phyloP scores from a whole-genome alignment of 2,888 invertebrate genomes.

The Thumatha senex region DNA sequence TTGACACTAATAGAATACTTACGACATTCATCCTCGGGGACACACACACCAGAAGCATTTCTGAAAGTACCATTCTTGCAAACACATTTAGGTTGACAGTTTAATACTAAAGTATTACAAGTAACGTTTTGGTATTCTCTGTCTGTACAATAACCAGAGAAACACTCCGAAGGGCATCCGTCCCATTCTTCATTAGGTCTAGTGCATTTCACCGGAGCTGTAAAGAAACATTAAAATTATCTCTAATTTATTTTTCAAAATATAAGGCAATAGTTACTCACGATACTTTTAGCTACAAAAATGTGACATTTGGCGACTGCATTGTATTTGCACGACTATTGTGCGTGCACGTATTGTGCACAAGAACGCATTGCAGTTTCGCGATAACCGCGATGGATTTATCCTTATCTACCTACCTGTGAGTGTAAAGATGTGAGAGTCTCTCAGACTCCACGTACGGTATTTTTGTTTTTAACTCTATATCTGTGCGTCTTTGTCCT shows the following conservation, averaged over 20 bases:
- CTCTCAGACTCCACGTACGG: too few relatives aligned
- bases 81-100: constrained; percentile 48
- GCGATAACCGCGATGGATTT: too few relatives aligned
- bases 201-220: constrained; percentile 48
- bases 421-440: too few relatives aligned
- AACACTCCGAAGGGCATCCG: constrained; percentile 42
- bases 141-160: constrained; percentile 42
- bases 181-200: constrained; percentile 44
- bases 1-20: constrained; percentile 5
- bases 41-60: constrained; percentile 39
- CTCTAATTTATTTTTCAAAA: not conserved
- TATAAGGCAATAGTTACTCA: too few relatives aligned
- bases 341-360: too few relatives aligned
- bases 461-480: too few relatives aligned
- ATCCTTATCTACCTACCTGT: too few relatives aligned
- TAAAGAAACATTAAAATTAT: not conserved
- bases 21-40: constrained; percentile 40
- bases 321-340: too few relatives aligned
- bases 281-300: too few relatives aligned
- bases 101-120: constrained; percentile 44
- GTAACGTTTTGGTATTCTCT: constrained; percentile 23
- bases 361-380: too few relatives aligned
- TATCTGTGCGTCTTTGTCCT: too few relatives aligned
- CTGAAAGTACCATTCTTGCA: constrained; percentile 43
- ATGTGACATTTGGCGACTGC: too few relatives aligned